These are phyloP conservation scores for Sorex maritimensis DNA, from an alignment of 2,797 vertebrate species.

Conservation along the genomic window DNA sequence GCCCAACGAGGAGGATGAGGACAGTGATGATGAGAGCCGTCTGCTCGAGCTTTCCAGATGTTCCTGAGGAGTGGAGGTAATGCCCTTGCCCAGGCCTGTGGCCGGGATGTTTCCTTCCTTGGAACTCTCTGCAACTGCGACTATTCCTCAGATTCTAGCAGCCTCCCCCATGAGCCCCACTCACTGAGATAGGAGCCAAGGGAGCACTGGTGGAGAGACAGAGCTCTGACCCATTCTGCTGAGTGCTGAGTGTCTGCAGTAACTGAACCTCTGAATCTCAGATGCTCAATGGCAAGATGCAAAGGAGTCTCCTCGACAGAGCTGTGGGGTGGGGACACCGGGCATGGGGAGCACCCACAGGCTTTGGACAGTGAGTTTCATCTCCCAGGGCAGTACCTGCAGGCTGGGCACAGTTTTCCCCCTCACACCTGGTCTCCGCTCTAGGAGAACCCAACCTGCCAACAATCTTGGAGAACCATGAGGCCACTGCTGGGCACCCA, in stretches of 20 bases:
- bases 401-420: not conserved
- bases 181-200: not conserved
- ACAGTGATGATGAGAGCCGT: rapidly evolving
- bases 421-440: rapidly evolving
- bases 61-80: rapidly evolving
- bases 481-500: not conserved
- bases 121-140: not conserved
- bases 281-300: not conserved
- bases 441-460: not conserved
- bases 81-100: not conserved
- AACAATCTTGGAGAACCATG: not conserved
- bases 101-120: not conserved
- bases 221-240: not conserved
- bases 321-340: not conserved
- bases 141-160: not conserved
- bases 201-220: not conserved
- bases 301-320: not conserved
- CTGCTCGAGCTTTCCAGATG: not conserved
- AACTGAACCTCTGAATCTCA: not conserved
- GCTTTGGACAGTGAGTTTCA: not conserved
- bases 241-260: not conserved
- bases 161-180: rapidly evolving
- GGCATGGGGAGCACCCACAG: too few species aligned
- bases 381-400: not conserved
- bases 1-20: not conserved